These are phyloP conservation scores for Melierax canorus DNA, from an alignment of 2,113 vertebrate genomes.

Conservation along the genomic window DNA sequence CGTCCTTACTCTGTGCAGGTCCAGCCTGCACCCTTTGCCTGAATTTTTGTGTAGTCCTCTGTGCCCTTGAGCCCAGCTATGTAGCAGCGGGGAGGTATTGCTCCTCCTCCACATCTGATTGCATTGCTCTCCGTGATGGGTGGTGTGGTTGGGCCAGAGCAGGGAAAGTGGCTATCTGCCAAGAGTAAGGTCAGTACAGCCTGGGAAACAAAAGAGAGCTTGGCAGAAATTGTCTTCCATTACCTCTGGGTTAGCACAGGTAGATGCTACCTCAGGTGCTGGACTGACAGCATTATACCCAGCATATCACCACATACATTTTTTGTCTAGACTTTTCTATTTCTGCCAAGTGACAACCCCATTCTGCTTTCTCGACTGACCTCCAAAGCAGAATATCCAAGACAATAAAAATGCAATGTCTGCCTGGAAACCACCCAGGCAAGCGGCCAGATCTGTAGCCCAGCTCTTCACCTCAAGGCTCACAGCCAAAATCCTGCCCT, in stretches of 20 bases:
- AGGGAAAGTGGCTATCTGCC: neutral
- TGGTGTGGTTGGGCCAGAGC: neutral
- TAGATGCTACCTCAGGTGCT: neutral
- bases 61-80: slow-evolving; percentile 25
- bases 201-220: neutral
- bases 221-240: neutral
- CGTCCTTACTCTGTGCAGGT: neutral
- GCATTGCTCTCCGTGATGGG: neutral
- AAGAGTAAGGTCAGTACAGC: slow-evolving; percentile 33
- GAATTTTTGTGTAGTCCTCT: neutral
- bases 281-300: neutral
- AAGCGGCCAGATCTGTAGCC: slow-evolving; percentile 14
- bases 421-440: slow-evolving; percentile 67
- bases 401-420: slow-evolving; percentile 57
- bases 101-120: slow-evolving; percentile 10
- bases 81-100: neutral
- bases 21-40: neutral
- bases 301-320: neutral
- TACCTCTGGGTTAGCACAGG: neutral
- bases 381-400: slow-evolving; percentile 45
- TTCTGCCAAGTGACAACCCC: slow-evolving; percentile 20
- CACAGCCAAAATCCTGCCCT: slow-evolving; percentile 47
- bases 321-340: neutral
- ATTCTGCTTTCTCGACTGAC: slow-evolving; percentile 12
- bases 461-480: slow-evolving; percentile 47